Evolutionary conservation across 2,113 vertebrate genomes (phyloP), one percentile per base, ranked within the genome.

Genomic region (Harpagus bidentatus): DNA sequence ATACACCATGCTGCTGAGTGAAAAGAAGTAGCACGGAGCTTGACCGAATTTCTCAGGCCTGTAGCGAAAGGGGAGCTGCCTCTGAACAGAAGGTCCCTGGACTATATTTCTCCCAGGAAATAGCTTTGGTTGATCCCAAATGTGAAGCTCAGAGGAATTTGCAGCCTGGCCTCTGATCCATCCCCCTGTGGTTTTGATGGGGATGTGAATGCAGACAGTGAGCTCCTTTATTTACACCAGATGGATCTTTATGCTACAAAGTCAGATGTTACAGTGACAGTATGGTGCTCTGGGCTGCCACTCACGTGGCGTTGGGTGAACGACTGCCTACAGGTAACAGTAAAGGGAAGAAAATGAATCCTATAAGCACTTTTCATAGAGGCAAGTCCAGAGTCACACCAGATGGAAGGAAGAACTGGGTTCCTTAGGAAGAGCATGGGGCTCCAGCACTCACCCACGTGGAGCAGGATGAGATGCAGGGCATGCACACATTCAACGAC

Each of bases 401-500:
- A 69, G 53, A 25, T 3, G 8, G 53, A 25, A 52, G 25, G 55
- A 63, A 63, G 48, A 63, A 11, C 6, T 36, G 62, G 21, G 17
- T 23, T 84, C 34, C 66, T 58, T 8, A 25, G 48, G 55, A 52
- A 20, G 18, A 47, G 34, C 25, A 3, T 6, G 28, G 42, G 13
- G n/a, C 13, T 45, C 34, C 73, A 36, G 52, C 8, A 0, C 58
- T 79, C 7, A 0, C 16, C 61, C 31, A 23, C 2, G 0, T 29
- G 22, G 40, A 48, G 40, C n/a, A 38, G 59, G 53, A 38, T 59
- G 32, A 50, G 40, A 34, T 34, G 47, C 40, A 38, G 22, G 38
- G 43, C 20, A 16, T 14, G 50, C 58, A 45, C 23, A n/a, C 1
- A 1, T 28, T 53, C 38, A 17, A 29, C 1, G 0, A 5, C 40